Evolutionary conservation across 2,113 vertebrate genomes (phyloP).

Genomic region (Myxocyprinus asiaticus): DNA sequence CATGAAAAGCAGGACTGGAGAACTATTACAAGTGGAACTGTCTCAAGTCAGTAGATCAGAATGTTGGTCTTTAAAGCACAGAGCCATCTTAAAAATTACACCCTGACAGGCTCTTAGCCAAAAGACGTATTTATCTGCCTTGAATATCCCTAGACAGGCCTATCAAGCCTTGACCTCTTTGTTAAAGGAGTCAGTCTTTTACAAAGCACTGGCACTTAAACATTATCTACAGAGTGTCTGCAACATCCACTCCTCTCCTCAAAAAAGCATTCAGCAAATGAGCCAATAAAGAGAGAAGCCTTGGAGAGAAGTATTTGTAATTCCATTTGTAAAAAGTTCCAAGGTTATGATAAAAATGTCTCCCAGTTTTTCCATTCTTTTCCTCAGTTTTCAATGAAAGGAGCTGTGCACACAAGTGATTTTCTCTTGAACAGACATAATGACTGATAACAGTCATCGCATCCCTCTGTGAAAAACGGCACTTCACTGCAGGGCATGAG

Average conservation of each 20-base stretch:
- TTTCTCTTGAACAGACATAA: constrained; percentile 1
- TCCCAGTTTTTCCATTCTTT: background rate
- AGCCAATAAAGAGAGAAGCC: background rate
- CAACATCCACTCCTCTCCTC: background rate
- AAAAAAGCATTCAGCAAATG: background rate
- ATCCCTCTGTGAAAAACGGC: constrained; percentile 5
- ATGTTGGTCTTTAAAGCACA: background rate
- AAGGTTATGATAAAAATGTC: constrained; percentile 27
- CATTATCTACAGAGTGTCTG: background rate
- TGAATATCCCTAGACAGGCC: background rate
- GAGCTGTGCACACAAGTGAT: background rate
- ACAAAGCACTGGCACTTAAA: background rate
- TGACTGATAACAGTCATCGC: constrained; percentile 10
- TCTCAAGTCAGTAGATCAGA: background rate
- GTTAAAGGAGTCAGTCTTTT: constrained; percentile 10
- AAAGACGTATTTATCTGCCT: background rate
- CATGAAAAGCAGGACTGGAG: background rate
- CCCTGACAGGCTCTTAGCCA: background rate
- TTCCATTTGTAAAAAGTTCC: background rate
- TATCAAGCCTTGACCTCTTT: background rate
- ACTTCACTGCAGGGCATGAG: background rate
- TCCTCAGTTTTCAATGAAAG: background rate
- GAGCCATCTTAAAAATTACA: background rate
- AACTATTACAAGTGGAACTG: background rate
- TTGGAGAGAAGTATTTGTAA: constrained; percentile 5